Conservation (phyloP, 2,113 vertebrate species). For the Elephantulus edwardii region DNA sequence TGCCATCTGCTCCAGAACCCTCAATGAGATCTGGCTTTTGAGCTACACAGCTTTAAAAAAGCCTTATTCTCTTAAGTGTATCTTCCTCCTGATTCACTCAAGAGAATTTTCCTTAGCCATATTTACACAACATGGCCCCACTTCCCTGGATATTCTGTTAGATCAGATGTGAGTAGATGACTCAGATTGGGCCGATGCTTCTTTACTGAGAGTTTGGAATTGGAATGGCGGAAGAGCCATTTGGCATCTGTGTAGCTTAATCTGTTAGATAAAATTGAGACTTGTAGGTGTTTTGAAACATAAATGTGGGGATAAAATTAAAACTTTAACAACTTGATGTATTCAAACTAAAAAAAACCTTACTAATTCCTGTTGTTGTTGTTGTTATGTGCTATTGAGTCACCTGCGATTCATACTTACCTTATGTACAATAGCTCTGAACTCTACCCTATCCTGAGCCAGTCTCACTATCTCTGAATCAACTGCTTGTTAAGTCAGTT, state of each 20-base stretch:
- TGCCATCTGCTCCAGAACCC: too few relatives aligned
- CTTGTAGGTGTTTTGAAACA: background rate
- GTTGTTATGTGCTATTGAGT: too few relatives aligned
- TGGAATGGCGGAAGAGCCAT: background rate
- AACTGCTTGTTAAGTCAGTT: too few relatives aligned
- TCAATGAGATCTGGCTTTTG: background rate
- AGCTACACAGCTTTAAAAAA: background rate
- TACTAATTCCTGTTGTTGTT: too few relatives aligned
- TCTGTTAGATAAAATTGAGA: background rate
- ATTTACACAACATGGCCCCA: background rate
- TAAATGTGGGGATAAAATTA: background rate
- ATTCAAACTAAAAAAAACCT: too few relatives aligned
- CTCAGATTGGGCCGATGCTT: background rate
- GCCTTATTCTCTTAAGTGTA: background rate
- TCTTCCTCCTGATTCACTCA: background rate
- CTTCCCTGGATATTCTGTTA: background rate
- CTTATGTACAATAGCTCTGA: too few relatives aligned
- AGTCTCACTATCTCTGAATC: too few relatives aligned
- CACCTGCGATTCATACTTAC: too few relatives aligned
- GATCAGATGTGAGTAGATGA: background rate
- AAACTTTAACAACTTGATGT: background rate
- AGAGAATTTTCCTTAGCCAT: background rate
- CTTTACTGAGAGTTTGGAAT: background rate
- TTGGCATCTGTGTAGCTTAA: background rate
- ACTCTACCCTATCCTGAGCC: too few relatives aligned